These are phyloP conservation scores for Podiceps cristatus DNA, from an alignment of 2,113 vertebrate genomes.

Conservation along the genomic window DNA sequence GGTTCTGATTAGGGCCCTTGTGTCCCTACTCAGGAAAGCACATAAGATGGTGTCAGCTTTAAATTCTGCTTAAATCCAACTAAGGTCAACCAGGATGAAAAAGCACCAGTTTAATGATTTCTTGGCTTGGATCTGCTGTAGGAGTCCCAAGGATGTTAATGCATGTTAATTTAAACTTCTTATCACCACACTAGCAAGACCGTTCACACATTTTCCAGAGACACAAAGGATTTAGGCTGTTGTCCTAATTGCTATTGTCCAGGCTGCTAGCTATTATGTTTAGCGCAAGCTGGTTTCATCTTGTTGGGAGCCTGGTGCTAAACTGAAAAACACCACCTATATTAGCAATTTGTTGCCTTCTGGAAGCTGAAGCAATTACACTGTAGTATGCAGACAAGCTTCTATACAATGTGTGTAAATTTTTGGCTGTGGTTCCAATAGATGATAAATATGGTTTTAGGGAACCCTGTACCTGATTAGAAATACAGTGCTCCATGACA, in stretches of 20 bases:
- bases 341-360: neutral
- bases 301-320: constrained; percentile 40
- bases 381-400: neutral
- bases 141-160: neutral
- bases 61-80: neutral
- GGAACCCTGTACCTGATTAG: neutral
- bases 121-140: neutral
- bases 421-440: neutral
- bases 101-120: neutral
- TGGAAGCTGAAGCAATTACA: constrained; percentile 27
- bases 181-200: constrained; percentile 53
- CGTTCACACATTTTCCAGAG: constrained; percentile 37
- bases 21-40: neutral
- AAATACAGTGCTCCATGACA: neutral
- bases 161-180: constrained; percentile 41
- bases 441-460: neutral
- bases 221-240: constrained; percentile 47
- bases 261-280: constrained; percentile 35
- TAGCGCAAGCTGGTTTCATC: constrained; percentile 50
- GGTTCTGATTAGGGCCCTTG: neutral
- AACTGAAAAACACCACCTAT: constrained; percentile 34
- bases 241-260: constrained; percentile 63
- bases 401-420: neutral
- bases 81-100: neutral
- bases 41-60: neutral